These are phyloP conservation scores for Odontocerum albicorne DNA, from an alignment of 2,888 invertebrate genomes.

Conservation along the genomic window DNA sequence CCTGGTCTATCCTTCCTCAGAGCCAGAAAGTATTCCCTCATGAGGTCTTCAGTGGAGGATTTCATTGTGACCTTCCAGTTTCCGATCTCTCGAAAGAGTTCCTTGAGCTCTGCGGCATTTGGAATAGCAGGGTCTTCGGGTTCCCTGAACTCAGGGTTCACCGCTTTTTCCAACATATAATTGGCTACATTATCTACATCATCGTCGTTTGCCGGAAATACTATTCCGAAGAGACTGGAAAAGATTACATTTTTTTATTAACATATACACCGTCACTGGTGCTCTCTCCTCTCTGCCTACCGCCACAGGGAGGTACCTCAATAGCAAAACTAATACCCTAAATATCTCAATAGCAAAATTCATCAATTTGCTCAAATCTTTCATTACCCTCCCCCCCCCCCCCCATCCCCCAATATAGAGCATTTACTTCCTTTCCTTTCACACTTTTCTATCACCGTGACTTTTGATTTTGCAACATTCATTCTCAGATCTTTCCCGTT, in stretches of 20 bases:
- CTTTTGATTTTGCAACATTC: no score
- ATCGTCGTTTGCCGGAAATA: slow-evolving; percentile 15
- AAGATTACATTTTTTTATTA: not conserved
- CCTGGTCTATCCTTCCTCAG: slow-evolving; percentile 27
- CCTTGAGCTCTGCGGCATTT: not conserved
- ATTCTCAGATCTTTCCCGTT: no score
- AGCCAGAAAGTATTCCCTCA: slow-evolving; percentile 26
- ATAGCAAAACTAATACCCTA: not conserved
- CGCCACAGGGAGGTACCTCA: not conserved
- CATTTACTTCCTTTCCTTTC: no score
- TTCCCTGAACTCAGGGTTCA: slow-evolving; percentile 1
- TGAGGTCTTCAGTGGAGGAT: slow-evolving; percentile 6
- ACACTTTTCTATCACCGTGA: no score
- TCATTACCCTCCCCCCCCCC: not conserved
- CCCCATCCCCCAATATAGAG: not conserved
- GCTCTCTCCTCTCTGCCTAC: no score
- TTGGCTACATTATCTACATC: slow-evolving; percentile 10
- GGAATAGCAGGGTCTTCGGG: not conserved
- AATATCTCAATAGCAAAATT: not conserved
- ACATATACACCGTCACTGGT: not conserved
- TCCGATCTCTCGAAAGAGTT: slow-evolving; percentile 6
- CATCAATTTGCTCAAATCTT: no score
- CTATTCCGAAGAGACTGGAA: slow-evolving; percentile 27
- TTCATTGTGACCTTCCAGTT: slow-evolving; percentile 18
- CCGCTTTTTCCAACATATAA: slow-evolving; percentile 10